A percentile compares a stretch with the other conserved stretches of the same genome.
Evolutionary conservation across 2,888 invertebrate genomes (phyloP).

Genomic region (Geophilus truncorum): DNA sequence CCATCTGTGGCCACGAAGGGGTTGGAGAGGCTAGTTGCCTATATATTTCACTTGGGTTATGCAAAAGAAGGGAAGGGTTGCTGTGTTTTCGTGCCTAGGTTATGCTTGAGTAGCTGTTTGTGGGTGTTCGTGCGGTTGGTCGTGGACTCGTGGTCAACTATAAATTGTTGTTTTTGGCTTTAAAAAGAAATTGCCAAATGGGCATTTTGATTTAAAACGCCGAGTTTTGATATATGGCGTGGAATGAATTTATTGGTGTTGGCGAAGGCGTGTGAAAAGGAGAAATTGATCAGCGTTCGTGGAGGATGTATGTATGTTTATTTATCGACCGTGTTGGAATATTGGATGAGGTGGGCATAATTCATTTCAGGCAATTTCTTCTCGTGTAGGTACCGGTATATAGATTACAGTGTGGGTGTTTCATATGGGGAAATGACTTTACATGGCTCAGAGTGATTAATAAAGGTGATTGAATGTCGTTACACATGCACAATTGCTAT

Average conservation of each 20-base stretch:
- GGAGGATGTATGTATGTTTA: slow-evolving; percentile 10
- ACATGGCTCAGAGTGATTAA: background rate
- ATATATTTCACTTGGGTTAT: background rate
- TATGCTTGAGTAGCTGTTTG: no score
- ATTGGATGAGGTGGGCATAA: slow-evolving; percentile 5
- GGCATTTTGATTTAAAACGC: background rate
- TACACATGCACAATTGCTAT: background rate
- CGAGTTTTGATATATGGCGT: background rate
- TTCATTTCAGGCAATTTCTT: background rate
- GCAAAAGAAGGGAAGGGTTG: slow-evolving; percentile 1
- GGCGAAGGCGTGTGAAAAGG: background rate
- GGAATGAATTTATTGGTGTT: background rate
- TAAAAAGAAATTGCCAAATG: background rate
- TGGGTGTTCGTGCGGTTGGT: background rate
- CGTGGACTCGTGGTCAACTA: background rate
- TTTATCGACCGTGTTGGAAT: slow-evolving; percentile 10
- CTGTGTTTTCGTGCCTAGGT: background rate
- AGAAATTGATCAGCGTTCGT: slow-evolving; percentile 4
- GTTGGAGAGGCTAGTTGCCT: background rate
- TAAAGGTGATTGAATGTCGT: background rate
- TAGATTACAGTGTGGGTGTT: background rate
- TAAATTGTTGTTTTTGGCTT: background rate
- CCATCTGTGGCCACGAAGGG: slow-evolving; percentile 4
- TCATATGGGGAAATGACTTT: background rate
- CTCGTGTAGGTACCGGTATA: background rate